A percentile compares a stretch with the other conserved stretches of the same genome.
Conservation (phyloP, 2,113 vertebrate species). For the Bungarus multicinctus region DNA sequence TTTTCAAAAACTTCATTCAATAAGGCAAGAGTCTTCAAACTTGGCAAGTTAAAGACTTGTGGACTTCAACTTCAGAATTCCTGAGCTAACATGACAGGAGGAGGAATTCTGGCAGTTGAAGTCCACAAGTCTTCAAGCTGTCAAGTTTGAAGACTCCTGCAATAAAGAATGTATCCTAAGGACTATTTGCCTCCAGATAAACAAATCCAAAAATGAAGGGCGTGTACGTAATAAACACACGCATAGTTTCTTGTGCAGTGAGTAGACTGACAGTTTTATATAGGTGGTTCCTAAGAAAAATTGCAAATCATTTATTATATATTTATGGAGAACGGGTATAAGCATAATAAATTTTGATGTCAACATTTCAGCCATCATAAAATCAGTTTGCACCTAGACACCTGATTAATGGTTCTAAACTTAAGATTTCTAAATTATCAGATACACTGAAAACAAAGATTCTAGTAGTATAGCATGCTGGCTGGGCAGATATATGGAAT, state of each 20-base stretch:
- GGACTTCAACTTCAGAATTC: too few relatives aligned
- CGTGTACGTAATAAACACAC: background rate
- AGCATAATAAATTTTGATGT: background rate
- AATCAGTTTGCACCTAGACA: background rate
- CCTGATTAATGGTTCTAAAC: background rate
- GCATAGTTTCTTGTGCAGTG: background rate
- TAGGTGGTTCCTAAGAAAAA: background rate
- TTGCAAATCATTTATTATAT: background rate
- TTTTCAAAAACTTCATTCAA: background rate
- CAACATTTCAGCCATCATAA: background rate
- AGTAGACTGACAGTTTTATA: background rate
- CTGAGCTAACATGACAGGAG: too few relatives aligned
- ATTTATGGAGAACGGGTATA: background rate
- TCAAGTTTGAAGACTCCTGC: too few relatives aligned
- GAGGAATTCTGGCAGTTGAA: too few relatives aligned
- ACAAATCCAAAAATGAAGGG: background rate
- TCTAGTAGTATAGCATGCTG: background rate
- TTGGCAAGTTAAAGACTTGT: too few relatives aligned
- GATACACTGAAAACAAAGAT: background rate
- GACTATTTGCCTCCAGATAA: background rate
- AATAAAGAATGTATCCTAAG: background rate
- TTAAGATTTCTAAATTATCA: background rate
- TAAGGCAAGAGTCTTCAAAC: background rate
- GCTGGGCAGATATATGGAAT: background rate
- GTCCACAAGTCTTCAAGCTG: too few relatives aligned